phyloP scores from a whole-genome alignment of 2,888 invertebrate genomes.

The Seira ritae region DNA sequence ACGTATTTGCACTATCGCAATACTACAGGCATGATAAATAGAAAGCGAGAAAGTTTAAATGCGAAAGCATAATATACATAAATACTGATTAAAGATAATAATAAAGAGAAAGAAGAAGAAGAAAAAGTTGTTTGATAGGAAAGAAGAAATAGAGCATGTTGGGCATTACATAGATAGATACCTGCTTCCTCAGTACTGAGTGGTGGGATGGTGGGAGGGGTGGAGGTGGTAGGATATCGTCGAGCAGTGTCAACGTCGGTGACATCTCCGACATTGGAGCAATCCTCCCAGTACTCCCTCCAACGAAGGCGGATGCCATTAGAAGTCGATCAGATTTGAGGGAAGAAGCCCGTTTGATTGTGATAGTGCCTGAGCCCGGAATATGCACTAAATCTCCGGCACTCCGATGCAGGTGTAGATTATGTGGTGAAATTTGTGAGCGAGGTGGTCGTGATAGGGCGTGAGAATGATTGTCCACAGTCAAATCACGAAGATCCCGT shows the following conservation, averaged over 20 bases:
- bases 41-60: too few species aligned
- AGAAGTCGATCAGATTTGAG: slow-evolving; percentile 70
- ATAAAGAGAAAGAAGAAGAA: slow-evolving; percentile 33
- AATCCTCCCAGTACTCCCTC: slow-evolving; percentile 65
- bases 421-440: slow-evolving; percentile 60
- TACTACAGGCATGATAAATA: background rate
- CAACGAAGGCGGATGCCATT: slow-evolving; percentile 61
- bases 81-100: too few species aligned
- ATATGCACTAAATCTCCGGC: slow-evolving; percentile 64
- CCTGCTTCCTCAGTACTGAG: slow-evolving; percentile 72
- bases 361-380: slow-evolving; percentile 66
- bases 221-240: slow-evolving; percentile 66
- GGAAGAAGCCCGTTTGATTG: slow-evolving; percentile 69
- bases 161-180: slow-evolving; percentile 26
- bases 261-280: slow-evolving; percentile 60
- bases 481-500: slow-evolving; percentile 62
- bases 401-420: slow-evolving; percentile 58
- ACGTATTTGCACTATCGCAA: slow-evolving; percentile 22
- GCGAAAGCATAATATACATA: too few species aligned
- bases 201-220: slow-evolving; percentile 67
- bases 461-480: slow-evolving; percentile 64
- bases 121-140: slow-evolving; percentile 25
- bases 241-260: slow-evolving; percentile 66
- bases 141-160: slow-evolving; percentile 9
- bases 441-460: slow-evolving; percentile 64